A percentile compares a stretch with the other conserved stretches of the same genome.
phyloP scores from a whole-genome alignment of 2,888 invertebrate genomes.

The Proisotoma minuta region DNA sequence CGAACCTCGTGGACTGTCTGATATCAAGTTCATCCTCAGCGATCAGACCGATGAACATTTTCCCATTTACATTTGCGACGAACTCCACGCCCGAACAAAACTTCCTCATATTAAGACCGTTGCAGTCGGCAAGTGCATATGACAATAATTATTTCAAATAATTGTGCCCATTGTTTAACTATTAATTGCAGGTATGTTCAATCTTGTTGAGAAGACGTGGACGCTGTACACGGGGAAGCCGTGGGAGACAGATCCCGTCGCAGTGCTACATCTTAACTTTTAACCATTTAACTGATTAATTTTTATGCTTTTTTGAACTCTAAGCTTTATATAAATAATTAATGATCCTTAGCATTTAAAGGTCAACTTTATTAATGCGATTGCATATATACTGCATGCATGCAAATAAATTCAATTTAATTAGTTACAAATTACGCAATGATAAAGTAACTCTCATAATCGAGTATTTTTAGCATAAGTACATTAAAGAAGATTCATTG shows the following conservation, averaged over 20 bases:
- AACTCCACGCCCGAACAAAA: conserved; percentile 37
- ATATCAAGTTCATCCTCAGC: conserved; percentile 67
- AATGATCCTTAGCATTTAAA: too few relatives aligned
- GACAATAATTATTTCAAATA: too few relatives aligned
- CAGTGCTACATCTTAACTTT: not conserved
- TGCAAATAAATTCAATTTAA: too few relatives aligned
- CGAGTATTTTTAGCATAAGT: too few relatives aligned
- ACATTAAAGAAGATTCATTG: too few relatives aligned
- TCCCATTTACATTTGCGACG: conserved; percentile 64
- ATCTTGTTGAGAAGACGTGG: conserved; percentile 69
- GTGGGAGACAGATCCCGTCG: conserved; percentile 62
- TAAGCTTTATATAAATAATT: too few relatives aligned
- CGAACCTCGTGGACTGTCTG: conserved; percentile 51
- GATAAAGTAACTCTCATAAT: too few relatives aligned
- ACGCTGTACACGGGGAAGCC: conserved; percentile 73
- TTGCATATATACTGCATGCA: too few relatives aligned
- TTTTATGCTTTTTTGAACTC: not conserved
- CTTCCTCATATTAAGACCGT: conserved; percentile 69
- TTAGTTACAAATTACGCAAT: too few relatives aligned
- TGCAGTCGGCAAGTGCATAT: conserved; percentile 63
- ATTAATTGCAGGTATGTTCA: conserved; percentile 63
- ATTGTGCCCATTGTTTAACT: not conserved
- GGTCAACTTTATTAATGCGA: too few relatives aligned
- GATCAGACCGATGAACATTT: conserved; percentile 63
- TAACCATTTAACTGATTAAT: not conserved